These are phyloP conservation scores for Heliconius sara DNA, from an alignment of 2,888 invertebrate species.

Conservation along the genomic window DNA sequence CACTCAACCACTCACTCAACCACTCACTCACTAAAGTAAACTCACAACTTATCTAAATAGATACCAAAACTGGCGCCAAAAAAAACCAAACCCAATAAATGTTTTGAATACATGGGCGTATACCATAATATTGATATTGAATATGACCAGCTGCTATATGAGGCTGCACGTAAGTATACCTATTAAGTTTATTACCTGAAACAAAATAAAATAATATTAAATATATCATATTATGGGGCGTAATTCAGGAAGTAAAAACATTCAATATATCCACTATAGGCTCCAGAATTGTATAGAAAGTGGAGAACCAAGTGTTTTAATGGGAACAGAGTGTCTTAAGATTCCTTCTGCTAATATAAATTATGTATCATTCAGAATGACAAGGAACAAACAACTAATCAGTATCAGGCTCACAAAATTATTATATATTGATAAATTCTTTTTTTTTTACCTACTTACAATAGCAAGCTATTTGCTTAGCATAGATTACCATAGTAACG, in stretches of 20 bases:
- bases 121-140: not conserved
- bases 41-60: not conserved
- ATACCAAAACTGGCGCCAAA: not conserved
- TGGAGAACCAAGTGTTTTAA: no score
- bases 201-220: not conserved
- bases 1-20: no score
- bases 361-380: no score
- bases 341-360: no score
- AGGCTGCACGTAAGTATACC: not conserved
- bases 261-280: no score
- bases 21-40: no score
- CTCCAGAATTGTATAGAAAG: no score
- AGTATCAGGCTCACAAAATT: no score
- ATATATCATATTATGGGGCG: not conserved
- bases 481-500: slow-evolving; percentile 17
- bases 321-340: no score
- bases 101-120: not conserved
- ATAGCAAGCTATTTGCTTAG: slow-evolving; percentile 4
- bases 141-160: not conserved
- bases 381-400: no score
- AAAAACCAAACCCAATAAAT: not conserved
- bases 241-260: no score
- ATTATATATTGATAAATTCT: not conserved
- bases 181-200: not conserved
- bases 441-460: not conserved